Conservation (phyloP, 2,888 invertebrate species). For the Chydorus sphaericus region DNA sequence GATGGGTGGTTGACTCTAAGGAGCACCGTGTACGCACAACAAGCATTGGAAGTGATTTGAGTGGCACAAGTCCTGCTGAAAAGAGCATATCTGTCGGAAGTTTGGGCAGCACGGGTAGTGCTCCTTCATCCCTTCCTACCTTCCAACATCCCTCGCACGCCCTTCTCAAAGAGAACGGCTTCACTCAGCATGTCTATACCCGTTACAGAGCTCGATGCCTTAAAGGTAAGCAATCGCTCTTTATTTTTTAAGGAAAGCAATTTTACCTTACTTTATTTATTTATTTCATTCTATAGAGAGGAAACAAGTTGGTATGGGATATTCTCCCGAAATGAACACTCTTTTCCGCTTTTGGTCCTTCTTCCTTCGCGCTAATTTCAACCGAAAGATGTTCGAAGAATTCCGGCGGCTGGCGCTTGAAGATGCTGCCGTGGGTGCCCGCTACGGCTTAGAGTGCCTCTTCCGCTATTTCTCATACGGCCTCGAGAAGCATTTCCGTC, state of each 20-base stretch:
- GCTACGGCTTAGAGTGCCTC: constrained; percentile 49
- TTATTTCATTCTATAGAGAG: constrained; percentile 49
- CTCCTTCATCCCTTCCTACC: constrained; percentile 67
- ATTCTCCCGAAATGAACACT: constrained; percentile 98
- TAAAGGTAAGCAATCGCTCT: constrained; percentile 45
- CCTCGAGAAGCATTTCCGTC: constrained; percentile 85
- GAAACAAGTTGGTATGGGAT: constrained; percentile 79
- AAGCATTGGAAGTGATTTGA: not conserved
- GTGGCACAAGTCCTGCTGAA: constrained; percentile 35
- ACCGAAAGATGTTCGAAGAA: constrained; percentile 94
- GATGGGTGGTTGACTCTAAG: constrained; percentile 90
- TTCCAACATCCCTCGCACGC: constrained; percentile 96
- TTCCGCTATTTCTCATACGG: constrained; percentile 98
- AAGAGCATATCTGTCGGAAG: constrained; percentile 26
- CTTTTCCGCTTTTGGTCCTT: constrained; percentile 99
- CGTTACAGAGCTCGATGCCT: constrained; percentile 88
- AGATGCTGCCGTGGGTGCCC: constrained; percentile 78
- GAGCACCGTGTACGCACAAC: constrained; percentile 60
- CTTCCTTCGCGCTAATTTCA: constrained; percentile 95
- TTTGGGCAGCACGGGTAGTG: constrained; percentile 62
- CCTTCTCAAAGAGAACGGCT: constrained; percentile 86
- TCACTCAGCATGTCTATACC: constrained; percentile 93
- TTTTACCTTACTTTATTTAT: constrained; percentile 4
- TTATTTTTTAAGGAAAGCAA: constrained; percentile 37
- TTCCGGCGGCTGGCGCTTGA: constrained; percentile 84